Percentiles rank a stretch among this genome's conserved stretches.
These are phyloP conservation scores for Gastrophryne carolinensis DNA, from an alignment of 2,797 vertebrate genomes.

Conservation along the genomic window DNA sequence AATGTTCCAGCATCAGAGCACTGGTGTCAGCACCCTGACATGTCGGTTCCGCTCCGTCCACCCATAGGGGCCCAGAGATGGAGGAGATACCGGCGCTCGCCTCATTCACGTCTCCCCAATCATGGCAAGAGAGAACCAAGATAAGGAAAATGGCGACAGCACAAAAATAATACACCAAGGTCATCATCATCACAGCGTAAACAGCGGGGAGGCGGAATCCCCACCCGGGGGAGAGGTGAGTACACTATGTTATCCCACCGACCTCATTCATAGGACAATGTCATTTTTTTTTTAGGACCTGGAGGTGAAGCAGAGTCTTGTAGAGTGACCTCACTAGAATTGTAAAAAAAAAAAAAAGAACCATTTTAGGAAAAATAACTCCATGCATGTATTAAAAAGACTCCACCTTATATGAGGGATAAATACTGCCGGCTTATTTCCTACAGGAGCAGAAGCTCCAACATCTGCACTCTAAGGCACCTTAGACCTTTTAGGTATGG, in stretches of 20 bases:
- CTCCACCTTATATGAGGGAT: no score
- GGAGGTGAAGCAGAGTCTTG: neutral
- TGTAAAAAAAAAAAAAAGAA: no score
- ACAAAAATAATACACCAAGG: slow-evolving; percentile 14
- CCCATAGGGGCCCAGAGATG: slow-evolving; percentile 19
- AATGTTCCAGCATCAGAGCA: slow-evolving; percentile 6
- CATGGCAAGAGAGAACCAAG: slow-evolving; percentile 12
- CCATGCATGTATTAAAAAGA: no score
- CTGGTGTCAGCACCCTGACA: neutral
- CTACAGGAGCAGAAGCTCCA: neutral
- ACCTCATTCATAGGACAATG: neutral
- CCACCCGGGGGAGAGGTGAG: neutral
- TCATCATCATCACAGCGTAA: neutral
- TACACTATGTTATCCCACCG: neutral
- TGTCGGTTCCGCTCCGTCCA: slow-evolving; percentile 18
- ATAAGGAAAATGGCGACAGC: slow-evolving; percentile 16
- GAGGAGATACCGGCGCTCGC: neutral
- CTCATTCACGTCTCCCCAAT: slow-evolving; percentile 18
- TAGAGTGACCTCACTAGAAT: neutral
- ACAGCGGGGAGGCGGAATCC: slow-evolving; percentile 21
- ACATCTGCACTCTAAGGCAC: no score
- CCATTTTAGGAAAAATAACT: no score
- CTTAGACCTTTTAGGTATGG: no score
- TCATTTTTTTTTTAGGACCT: neutral
- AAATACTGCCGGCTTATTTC: no score